Base-by-base conservation (phyloP, 2,113 vertebrate genomes). In the Progne subis region DNA sequence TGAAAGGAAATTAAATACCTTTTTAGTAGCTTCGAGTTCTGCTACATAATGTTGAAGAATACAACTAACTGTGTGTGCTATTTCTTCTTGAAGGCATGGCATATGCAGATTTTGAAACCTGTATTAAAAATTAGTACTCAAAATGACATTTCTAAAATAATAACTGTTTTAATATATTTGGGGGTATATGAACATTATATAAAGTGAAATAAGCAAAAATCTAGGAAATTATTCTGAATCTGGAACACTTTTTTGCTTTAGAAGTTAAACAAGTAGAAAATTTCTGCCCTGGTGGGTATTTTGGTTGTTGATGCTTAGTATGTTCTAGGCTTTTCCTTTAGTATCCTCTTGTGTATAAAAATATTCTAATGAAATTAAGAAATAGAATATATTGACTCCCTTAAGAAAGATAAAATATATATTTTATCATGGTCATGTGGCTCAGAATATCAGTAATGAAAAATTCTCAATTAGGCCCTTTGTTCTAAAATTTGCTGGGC, bases 61-160 rank as follows among this genome's bases (percentile, higher is more conserved):
- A 39, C 34, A 70, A 65, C 79, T 82, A 68, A 98, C 47, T 29
- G 95, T 94, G 59, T 8, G 83, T 65, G 47, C 86, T 78, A 94
- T 98, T 97, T 99, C 97, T 68, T 92, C 75, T 9, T 98, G 89
- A 82, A 99, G 98, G 92, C 98, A 98, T 24, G 98, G 98, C 87
- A 99, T 98, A 80, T 98, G 98, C 82, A 99, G 88, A 76, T 95
- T 98, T 97, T 98, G 97, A 97, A 99, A 99, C 86, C 98, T 99
- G 77, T 81, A 94, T 96, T 82, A 59, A 94, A 90, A 93, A 88
- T 49, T 4, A 52, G 7, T 55, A 60, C 4, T 2, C 49, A 69
- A 77, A 95, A 56, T 76, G 0, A 56, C 17, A 76, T 46, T 60
- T 88, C 9, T 46, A 46, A 68, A 57, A 32, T 11, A n/a, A 5